phyloP scores from a whole-genome alignment of 2,888 invertebrate species.

The Synanthedon tipuliformis region DNA sequence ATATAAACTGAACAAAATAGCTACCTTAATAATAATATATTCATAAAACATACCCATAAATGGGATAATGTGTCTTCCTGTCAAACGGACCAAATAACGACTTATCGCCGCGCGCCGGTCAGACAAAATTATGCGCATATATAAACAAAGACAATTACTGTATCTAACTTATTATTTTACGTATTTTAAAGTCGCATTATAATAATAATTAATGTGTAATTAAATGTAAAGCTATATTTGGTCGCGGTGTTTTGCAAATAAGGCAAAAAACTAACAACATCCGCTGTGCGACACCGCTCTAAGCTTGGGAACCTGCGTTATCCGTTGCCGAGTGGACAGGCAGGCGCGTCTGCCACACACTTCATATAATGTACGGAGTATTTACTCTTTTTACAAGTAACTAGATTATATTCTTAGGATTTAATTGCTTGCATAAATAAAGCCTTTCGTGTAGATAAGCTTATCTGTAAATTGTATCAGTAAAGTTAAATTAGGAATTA shows the following conservation, averaged over 20 bases:
- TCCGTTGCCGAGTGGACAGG: not conserved
- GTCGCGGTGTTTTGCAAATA: slow-evolving; percentile 27
- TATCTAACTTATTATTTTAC: slow-evolving; percentile 9
- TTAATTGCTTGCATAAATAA: slow-evolving; percentile 37
- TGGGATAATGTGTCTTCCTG: slow-evolving; percentile 29
- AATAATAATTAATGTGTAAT: slow-evolving; percentile 53
- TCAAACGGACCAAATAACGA: slow-evolving; percentile 22
- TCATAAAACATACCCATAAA: slow-evolving; percentile 10
- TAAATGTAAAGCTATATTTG: slow-evolving; percentile 54
- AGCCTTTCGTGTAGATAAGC: not conserved
- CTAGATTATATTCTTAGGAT: slow-evolving; percentile 13
- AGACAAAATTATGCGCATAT: slow-evolving; percentile 37
- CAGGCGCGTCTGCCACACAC: slow-evolving; percentile 13
- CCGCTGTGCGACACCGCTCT: not conserved
- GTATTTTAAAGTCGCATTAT: slow-evolving; percentile 31
- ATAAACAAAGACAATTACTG: slow-evolving; percentile 16
- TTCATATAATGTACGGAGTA: slow-evolving; percentile 25
- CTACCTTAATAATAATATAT: not conserved
- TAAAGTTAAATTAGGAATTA: not conserved
- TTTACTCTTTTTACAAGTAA: slow-evolving; percentile 23
- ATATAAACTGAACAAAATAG: not conserved
- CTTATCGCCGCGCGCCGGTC: slow-evolving; percentile 14
- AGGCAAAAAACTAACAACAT: slow-evolving; percentile 25
- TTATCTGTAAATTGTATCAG: not conserved
- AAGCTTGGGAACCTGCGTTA: not conserved